These are phyloP conservation scores for Maniola hyperantus DNA, from an alignment of 2,888 invertebrate genomes.

Conservation along the genomic window DNA sequence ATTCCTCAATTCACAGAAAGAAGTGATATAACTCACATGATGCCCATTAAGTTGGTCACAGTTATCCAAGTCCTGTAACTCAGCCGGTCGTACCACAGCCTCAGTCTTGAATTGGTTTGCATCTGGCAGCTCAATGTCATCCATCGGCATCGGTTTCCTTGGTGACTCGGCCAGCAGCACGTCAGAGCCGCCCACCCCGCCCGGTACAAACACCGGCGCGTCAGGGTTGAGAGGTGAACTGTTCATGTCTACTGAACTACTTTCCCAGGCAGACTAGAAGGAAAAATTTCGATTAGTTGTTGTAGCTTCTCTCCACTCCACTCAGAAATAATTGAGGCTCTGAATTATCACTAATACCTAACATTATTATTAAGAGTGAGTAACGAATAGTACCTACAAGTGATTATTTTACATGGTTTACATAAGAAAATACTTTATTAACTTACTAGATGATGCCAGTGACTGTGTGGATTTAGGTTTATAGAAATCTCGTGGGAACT, in stretches of 20 bases:
- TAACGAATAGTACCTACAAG: background rate
- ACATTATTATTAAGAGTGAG: too few relatives aligned
- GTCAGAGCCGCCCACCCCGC: conserved; percentile 75
- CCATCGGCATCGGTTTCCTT: conserved; percentile 85
- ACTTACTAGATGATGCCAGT: too few relatives aligned
- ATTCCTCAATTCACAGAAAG: too few relatives aligned
- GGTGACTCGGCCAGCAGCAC: conserved; percentile 87
- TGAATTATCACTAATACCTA: too few relatives aligned
- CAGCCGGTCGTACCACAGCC: conserved; percentile 84
- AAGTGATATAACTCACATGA: conserved; percentile 61
- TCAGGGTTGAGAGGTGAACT: conserved; percentile 92
- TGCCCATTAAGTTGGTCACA: conserved; percentile 82
- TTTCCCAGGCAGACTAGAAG: conserved; percentile 76
- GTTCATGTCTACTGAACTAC: conserved; percentile 84
- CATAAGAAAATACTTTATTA: too few relatives aligned
- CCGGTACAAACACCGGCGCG: conserved; percentile 92
- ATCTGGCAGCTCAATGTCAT: conserved; percentile 84
- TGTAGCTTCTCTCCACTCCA: too few relatives aligned
- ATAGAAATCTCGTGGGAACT: too few relatives aligned
- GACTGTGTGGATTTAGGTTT: too few relatives aligned
- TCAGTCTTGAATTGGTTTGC: conserved; percentile 85
- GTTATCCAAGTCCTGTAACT: conserved; percentile 77
- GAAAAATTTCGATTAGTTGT: background rate
- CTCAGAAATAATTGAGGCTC: too few relatives aligned
- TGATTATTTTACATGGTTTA: background rate